Conservation (phyloP, 2,113 vertebrate genomes). For the Mirza zaza region DNA sequence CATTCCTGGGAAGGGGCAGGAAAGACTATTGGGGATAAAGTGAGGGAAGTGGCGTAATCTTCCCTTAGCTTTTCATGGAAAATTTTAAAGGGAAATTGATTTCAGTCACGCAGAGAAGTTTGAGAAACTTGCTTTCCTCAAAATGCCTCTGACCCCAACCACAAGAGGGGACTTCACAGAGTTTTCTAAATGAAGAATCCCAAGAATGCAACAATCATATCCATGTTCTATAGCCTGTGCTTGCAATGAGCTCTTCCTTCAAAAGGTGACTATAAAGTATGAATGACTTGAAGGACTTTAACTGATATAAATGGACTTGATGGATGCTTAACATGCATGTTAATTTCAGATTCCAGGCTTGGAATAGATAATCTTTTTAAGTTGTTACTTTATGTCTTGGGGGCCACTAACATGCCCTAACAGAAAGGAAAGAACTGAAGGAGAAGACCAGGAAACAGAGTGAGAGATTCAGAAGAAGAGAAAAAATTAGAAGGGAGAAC, state of each 20-base stretch:
- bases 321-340: background rate
- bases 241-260: background rate
- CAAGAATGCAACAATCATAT: background rate
- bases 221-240: background rate
- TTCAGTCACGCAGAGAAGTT: background rate
- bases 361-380: background rate
- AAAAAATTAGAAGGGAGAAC: background rate
- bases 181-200: background rate
- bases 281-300: background rate
- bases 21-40: background rate
- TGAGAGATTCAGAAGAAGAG: background rate
- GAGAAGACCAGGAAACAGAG: background rate
- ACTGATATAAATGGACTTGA: background rate
- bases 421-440: background rate
- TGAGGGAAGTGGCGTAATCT: background rate
- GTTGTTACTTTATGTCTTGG: background rate
- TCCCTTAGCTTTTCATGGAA: background rate
- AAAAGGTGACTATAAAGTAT: background rate
- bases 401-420: background rate
- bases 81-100: background rate
- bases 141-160: background rate
- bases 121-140: background rate
- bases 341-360: conserved; percentile 9
- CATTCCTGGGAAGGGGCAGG: background rate
- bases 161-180: background rate